Base-by-base conservation (phyloP, 1,140 invertebrate genomes). In the Eriosoma lanigerum region DNA sequence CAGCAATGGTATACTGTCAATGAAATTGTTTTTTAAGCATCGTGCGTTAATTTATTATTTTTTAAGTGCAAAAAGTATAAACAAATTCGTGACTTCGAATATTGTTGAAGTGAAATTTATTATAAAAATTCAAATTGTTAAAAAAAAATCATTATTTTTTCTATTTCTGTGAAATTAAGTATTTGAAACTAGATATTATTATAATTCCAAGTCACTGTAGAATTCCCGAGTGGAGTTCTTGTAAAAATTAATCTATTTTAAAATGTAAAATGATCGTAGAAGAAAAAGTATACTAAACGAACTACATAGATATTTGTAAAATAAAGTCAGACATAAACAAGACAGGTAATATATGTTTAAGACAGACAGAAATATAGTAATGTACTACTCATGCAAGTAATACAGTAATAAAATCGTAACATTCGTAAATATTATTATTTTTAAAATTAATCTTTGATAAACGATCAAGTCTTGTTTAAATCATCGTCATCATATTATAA, bases 21-120 rank as follows among this genome's bases (percentile, higher is more conserved):
- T 54, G 32, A 19, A n/a, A 12, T 13, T 26, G 17, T 81, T 68
- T 80, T 19, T n/a, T 68, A 66, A 81, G 50, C 60, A 54, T 66
- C 64, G 64, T 68, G 60, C 78, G 9, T 68, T 68, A 8, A 52
- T 4, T 38, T 38, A n/a, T 38, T 29, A 19, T 29, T 52, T 54
- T 81, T 82, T 68, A 82, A 56, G 68, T 80, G 81, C 84, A 81
- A 73, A 72, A 82, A 83, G 83, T 83, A 73, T 75, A 19, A 60
- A 48, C 56, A 62, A 46, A 60, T 19, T 48, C n/a, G 75, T 78
- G 75, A 78, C 75, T 78, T 78, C 29, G 54, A 76, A 76, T 58
- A 17, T 76, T 21, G 38, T 21, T 44, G 1, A 26, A 4, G 5
- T 52, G 52, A 6, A 72, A 29, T 32, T 68, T 26, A 13, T 13